phyloP scores from a whole-genome alignment of 64 coral and sea anemone species.

The Actinia tenebrosa region DNA sequence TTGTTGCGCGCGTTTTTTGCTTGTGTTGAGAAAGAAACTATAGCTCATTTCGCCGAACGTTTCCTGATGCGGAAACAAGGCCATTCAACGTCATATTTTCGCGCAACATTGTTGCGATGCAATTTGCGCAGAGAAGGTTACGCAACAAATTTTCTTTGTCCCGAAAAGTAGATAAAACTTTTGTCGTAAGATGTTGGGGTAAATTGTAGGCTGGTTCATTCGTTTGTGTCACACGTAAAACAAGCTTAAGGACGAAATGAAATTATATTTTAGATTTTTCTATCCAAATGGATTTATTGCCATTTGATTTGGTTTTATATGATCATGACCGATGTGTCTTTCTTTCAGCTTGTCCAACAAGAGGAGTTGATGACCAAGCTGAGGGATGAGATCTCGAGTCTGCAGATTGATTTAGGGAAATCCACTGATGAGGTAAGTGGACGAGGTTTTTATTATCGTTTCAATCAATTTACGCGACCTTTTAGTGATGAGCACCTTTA shows the following conservation, averaged over 20 bases:
- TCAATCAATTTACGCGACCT: too few species aligned
- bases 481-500: too few species aligned
- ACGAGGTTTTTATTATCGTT: not conserved
- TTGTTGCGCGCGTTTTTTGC: not conserved
- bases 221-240: too few species aligned
- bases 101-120: too few species aligned
- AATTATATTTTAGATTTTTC: not conserved
- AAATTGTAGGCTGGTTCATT: too few species aligned
- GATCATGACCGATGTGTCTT: not conserved
- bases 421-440: conserved; percentile 61
- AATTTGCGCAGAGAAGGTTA: too few species aligned
- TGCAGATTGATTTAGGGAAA: conserved; percentile 72
- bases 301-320: not conserved
- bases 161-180: too few species aligned
- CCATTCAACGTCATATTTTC: too few species aligned
- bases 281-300: not conserved
- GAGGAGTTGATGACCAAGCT: conserved; percentile 83
- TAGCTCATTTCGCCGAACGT: not conserved
- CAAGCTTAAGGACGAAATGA: too few species aligned
- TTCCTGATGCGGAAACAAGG: not conserved
- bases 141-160: too few species aligned
- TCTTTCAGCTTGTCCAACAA: conserved; percentile 69
- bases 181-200: too few species aligned
- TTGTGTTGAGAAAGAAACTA: too few species aligned
- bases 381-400: conserved; percentile 66